A percentile compares a stretch with the other conserved stretches of the same genome.
Conservation (phyloP, 2,797 vertebrate species). For the Champsocephalus gunnari region DNA sequence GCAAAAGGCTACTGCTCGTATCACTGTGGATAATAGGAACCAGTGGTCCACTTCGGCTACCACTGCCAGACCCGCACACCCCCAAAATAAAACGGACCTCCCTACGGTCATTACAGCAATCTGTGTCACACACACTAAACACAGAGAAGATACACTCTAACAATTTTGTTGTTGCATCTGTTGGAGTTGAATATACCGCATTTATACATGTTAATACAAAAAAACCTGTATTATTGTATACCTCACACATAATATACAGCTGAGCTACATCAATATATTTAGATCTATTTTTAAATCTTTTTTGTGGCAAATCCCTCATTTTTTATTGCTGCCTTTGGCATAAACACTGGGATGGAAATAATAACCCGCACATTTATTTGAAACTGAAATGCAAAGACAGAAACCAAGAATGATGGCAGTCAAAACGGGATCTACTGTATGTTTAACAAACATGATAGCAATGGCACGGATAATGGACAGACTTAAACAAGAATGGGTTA, state of each 20-base stretch:
- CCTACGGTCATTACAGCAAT: slow-evolving; percentile 19
- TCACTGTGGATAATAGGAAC: slow-evolving; percentile 54
- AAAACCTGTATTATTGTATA: slow-evolving; percentile 15
- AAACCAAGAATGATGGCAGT: slow-evolving; percentile 35
- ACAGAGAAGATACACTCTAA: background rate
- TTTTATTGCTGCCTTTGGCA: slow-evolving; percentile 66
- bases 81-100: slow-evolving; percentile 41
- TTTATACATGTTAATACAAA: background rate
- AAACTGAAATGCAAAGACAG: slow-evolving; percentile 54
- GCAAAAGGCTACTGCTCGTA: slow-evolving; percentile 49
- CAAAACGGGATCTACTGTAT: slow-evolving; percentile 27
- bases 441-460: slow-evolving; percentile 13
- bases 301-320: slow-evolving; percentile 58
- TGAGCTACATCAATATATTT: slow-evolving; percentile 49
- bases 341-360: slow-evolving; percentile 73
- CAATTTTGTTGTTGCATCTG: background rate
- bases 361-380: slow-evolving; percentile 73
- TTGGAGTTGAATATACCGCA: background rate
- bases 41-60: slow-evolving; percentile 19
- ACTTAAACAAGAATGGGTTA: slow-evolving; percentile 2
- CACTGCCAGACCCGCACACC: slow-evolving; percentile 39
- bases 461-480: background rate
- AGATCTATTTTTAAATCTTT: slow-evolving; percentile 57
- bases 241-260: background rate
- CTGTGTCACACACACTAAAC: slow-evolving; percentile 14